phyloP scores from a whole-genome alignment of 2,113 vertebrate species.

The Felis chaus region DNA sequence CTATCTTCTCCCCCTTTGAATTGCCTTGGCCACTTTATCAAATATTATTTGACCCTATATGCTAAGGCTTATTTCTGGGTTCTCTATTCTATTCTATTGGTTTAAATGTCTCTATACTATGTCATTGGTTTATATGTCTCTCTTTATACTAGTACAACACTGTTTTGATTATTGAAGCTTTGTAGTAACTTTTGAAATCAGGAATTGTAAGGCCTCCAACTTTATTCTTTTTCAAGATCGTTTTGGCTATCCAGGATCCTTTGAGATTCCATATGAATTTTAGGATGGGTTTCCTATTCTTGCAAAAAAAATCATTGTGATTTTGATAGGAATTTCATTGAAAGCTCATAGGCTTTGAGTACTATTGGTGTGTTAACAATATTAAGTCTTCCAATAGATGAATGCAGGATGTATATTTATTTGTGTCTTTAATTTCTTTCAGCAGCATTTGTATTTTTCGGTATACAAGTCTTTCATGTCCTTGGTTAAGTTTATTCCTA shows the following conservation, averaged over 20 bases:
- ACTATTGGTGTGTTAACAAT: not conserved
- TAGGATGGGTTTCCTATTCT: not conserved
- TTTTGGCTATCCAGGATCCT: not conserved
- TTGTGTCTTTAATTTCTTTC: slow-evolving; percentile 17
- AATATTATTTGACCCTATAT: not conserved
- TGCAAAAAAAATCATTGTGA: not conserved
- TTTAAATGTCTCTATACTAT: not conserved
- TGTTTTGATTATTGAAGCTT: not conserved
- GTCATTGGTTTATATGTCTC: not conserved
- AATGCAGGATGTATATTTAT: not conserved
- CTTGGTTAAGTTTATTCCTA: not conserved
- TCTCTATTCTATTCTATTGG: not conserved
- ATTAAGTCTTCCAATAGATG: not conserved
- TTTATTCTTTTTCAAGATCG: not conserved
- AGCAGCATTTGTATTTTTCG: not conserved
- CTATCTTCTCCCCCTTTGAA: not conserved
- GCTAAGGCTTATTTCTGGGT: not conserved
- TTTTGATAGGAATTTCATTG: not conserved
- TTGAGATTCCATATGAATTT: not conserved
- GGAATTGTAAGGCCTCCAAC: not conserved
- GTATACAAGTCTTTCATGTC: not conserved
- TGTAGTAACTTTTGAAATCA: not conserved
- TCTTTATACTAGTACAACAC: not conserved
- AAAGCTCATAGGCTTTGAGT: not conserved
- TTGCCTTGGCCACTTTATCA: not conserved